Conservation (phyloP, 2,113 vertebrate species). For the Hylia prasina region DNA sequence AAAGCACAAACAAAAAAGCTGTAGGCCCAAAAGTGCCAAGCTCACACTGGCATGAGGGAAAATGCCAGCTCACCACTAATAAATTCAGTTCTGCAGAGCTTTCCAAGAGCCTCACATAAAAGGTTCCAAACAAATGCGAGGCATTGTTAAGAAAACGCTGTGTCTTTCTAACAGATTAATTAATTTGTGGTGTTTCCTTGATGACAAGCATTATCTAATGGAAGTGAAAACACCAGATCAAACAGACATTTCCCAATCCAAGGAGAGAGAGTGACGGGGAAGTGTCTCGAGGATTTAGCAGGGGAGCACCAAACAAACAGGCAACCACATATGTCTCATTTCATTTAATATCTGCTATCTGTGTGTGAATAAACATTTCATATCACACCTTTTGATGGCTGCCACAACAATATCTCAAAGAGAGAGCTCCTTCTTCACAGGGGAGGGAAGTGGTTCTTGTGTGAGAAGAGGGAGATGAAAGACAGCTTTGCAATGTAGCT, state of each 20-base stretch:
- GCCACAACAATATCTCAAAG: slow-evolving; percentile 49
- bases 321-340: slow-evolving; percentile 32
- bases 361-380: slow-evolving; percentile 53
- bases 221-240: slow-evolving; percentile 1
- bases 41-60: background rate
- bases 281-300: background rate
- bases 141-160: background rate
- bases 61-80: background rate
- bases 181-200: slow-evolving; percentile 40
- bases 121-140: background rate
- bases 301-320: slow-evolving; percentile 25
- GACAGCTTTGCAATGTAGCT: background rate
- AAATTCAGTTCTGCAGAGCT: background rate
- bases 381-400: slow-evolving; percentile 58
- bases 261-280: background rate
- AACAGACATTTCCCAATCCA: background rate
- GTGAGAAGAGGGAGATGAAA: background rate
- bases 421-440: background rate
- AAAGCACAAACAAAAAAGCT: background rate
- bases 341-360: background rate
- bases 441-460: background rate
- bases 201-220: slow-evolving; percentile 47
- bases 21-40: background rate
- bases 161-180: slow-evolving; percentile 23
- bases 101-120: background rate